Evolutionary conservation across 2,113 vertebrate genomes (phyloP).

Genomic region (Callopanchax toddi): DNA sequence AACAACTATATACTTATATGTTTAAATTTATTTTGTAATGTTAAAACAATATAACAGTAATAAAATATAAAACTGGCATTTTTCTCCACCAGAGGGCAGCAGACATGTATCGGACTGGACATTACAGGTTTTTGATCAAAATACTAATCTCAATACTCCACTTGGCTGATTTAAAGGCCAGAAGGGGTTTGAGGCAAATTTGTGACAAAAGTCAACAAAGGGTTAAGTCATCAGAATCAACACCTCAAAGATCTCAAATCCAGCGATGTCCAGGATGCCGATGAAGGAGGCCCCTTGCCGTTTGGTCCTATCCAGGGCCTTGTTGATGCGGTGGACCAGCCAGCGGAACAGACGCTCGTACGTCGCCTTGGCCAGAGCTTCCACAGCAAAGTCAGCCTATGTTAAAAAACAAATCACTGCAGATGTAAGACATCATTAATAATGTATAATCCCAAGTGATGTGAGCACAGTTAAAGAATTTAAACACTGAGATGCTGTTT

Average conservation of each 20-base stretch:
- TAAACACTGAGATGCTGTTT: background rate
- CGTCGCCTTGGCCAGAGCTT: conserved; percentile 96
- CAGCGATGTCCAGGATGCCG: conserved; percentile 97
- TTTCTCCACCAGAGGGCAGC: no score
- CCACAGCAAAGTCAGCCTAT: conserved; percentile 96
- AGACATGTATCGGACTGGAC: no score
- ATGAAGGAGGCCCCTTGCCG: conserved; percentile 97
- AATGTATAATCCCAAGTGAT: background rate
- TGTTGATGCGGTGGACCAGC: conserved; percentile 98
- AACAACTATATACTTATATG: no score
- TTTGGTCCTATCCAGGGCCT: conserved; percentile 96
- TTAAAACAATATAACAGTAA: no score
- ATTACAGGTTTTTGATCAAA: no score
- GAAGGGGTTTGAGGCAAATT: no score
- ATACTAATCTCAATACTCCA: no score
- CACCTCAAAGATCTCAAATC: conserved; percentile 99
- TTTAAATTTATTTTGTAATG: no score
- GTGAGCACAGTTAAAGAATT: background rate
- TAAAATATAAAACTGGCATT: no score
- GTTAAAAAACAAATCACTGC: conserved; percentile 6
- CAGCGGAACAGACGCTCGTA: conserved; percentile 98
- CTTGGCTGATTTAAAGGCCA: no score
- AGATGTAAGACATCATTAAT: background rate
- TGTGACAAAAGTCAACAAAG: no score
- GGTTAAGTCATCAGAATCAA: conserved; percentile 63